These are phyloP conservation scores for Epinephelus coioides DNA, from an alignment of 2,797 vertebrate genomes.

Conservation along the genomic window DNA sequence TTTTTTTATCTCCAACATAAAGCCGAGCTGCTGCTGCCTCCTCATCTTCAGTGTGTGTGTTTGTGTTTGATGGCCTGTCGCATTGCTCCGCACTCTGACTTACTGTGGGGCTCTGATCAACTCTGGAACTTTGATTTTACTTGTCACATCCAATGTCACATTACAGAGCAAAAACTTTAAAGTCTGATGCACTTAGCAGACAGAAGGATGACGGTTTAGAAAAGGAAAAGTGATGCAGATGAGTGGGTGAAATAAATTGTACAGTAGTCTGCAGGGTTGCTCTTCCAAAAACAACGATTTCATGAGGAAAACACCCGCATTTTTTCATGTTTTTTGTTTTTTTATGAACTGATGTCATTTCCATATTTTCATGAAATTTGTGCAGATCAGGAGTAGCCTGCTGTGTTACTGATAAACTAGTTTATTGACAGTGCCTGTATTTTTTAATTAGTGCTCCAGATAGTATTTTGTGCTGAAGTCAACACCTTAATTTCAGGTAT, in stretches of 20 bases:
- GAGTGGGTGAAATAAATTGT: background rate
- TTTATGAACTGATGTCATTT: background rate
- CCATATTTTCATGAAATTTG: background rate
- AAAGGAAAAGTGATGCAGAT: background rate
- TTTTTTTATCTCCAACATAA: constrained; percentile 34
- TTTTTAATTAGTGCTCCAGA: background rate
- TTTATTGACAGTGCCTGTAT: background rate
- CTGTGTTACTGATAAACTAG: background rate
- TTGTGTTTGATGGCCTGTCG: constrained; percentile 43
- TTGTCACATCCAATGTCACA: constrained; percentile 64
- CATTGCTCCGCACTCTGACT: constrained; percentile 31
- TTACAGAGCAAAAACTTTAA: constrained; percentile 35
- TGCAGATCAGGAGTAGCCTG: background rate
- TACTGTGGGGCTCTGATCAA: constrained; percentile 62
- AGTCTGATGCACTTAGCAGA: constrained; percentile 25
- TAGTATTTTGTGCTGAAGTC: background rate
- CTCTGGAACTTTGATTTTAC: constrained; percentile 58
- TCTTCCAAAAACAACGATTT: background rate
- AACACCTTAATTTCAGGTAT: background rate
- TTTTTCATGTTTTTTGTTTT: background rate
- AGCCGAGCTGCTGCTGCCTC: constrained; percentile 41
- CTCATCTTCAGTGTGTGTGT: constrained; percentile 30
- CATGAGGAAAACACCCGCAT: background rate
- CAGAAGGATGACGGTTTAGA: constrained; percentile 8
- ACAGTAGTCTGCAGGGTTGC: background rate